phyloP scores from a whole-genome alignment of 64 coral and sea anemone species.

The Actinia equina region DNA sequence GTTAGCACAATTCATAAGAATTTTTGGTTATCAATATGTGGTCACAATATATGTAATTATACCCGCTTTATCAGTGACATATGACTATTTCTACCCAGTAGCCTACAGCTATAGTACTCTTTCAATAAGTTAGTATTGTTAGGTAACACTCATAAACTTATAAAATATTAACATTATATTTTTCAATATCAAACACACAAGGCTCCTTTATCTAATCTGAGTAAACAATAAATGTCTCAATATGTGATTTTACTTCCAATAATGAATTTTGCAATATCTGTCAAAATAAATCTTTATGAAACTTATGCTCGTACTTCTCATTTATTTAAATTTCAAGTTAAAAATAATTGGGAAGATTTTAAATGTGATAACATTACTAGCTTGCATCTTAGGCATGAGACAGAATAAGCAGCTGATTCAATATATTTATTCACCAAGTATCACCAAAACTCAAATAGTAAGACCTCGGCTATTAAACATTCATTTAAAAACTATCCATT shows the following conservation, averaged over 20 bases:
- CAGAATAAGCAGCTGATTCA: not conserved
- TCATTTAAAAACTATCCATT: not conserved
- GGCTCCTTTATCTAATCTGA: not conserved
- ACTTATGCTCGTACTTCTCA: not conserved
- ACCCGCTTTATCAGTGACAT: not conserved
- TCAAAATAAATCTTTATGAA: not conserved
- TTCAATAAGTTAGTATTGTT: not conserved
- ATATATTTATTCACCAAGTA: not conserved
- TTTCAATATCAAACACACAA: not conserved
- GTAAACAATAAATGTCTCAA: not conserved
- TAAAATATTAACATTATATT: not conserved
- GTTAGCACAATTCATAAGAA: not conserved
- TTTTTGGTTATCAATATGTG: too few relatives aligned
- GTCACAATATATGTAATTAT: not conserved
- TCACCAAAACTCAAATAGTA: not conserved
- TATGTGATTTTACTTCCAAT: not conserved
- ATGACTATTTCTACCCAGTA: not conserved
- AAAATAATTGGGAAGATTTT: not conserved
- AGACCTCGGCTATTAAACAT: not conserved
- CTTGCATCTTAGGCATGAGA: not conserved
- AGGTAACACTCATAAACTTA: not conserved
- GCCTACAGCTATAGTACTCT: not conserved
- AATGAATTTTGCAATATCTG: not conserved
- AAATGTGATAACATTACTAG: not conserved
- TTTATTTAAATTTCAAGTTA: not conserved